Evolutionary conservation across 1,140 invertebrate species (phyloP).

Genomic region (Leguminivora glycinivorella): DNA sequence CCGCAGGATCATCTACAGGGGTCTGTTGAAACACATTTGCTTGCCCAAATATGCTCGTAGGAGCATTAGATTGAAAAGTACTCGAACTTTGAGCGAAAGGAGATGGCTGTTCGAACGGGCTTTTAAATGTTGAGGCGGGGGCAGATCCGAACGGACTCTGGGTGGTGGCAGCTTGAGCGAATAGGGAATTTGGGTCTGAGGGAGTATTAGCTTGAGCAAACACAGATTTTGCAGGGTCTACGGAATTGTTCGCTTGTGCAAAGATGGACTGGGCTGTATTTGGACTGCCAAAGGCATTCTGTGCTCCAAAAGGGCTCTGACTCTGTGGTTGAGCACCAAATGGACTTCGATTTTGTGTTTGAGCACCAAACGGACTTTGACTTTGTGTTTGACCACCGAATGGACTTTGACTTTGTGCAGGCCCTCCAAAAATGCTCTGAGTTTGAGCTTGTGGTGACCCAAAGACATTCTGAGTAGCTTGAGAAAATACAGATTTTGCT

Average conservation of each 20-base stretch:
- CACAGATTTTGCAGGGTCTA: slow-evolving; percentile 33
- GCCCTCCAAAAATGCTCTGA: slow-evolving; percentile 23
- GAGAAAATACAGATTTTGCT: slow-evolving; percentile 43
- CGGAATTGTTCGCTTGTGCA: not conserved
- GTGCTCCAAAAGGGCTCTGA: not conserved
- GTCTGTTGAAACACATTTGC: slow-evolving; percentile 13
- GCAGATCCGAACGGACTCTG: slow-evolving; percentile 29
- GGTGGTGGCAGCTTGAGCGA: slow-evolving; percentile 32
- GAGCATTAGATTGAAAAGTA: not conserved
- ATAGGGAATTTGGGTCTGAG: slow-evolving; percentile 31
- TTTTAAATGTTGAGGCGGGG: not conserved
- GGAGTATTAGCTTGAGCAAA: slow-evolving; percentile 33
- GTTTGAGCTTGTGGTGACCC: slow-evolving; percentile 28
- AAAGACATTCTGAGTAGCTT: slow-evolving; percentile 44
- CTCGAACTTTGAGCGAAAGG: slow-evolving; percentile 7
- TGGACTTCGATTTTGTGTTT: slow-evolving; percentile 44
- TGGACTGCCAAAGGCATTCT: too few relatives aligned
- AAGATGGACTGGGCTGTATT: not conserved
- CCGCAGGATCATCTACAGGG: slow-evolving; percentile 38
- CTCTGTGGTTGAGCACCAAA: slow-evolving; percentile 46
- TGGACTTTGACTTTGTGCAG: slow-evolving; percentile 24
- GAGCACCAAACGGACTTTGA: not conserved
- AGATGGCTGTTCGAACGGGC: slow-evolving; percentile 27
- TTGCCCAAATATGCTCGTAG: not conserved
- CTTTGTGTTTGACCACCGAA: slow-evolving; percentile 29